Evolutionary conservation across 2,797 vertebrate genomes (phyloP).

Genomic region (Aulostomus chinensis): DNA sequence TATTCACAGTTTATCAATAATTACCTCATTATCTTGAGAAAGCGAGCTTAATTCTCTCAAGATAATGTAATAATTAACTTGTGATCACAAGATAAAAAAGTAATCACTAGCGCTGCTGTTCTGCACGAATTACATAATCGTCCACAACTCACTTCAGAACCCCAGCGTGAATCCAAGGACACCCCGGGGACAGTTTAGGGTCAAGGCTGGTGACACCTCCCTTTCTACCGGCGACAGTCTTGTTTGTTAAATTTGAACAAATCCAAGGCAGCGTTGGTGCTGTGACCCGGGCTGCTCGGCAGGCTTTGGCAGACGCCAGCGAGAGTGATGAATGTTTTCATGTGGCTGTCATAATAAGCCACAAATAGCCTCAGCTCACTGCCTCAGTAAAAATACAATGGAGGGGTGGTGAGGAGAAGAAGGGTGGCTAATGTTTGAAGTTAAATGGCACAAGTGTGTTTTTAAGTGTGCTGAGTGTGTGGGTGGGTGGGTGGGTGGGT

Average conservation of each 20-base stretch:
- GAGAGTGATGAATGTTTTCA: constrained; percentile 72
- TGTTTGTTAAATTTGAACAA: constrained; percentile 4
- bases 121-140: no score
- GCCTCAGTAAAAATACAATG: constrained; percentile 63
- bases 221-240: not conserved
- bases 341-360: constrained; percentile 73
- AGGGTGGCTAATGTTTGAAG: constrained; percentile 45
- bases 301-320: constrained; percentile 49
- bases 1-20: no score
- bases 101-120: no score
- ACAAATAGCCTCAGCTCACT: constrained; percentile 64
- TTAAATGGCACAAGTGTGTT: constrained; percentile 44
- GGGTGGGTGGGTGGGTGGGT: not conserved
- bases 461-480: constrained; percentile 35
- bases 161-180: not conserved
- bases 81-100: no score
- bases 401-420: constrained; percentile 31
- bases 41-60: no score
- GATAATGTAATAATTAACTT: no score
- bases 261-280: constrained; percentile 20
- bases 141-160: no score
- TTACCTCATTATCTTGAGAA: no score
- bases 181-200: no score
- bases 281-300: constrained; percentile 37
- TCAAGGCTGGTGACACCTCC: not conserved